Base-by-base conservation (phyloP, 2,797 vertebrate genomes). In the Sphenodon punctatus region DNA sequence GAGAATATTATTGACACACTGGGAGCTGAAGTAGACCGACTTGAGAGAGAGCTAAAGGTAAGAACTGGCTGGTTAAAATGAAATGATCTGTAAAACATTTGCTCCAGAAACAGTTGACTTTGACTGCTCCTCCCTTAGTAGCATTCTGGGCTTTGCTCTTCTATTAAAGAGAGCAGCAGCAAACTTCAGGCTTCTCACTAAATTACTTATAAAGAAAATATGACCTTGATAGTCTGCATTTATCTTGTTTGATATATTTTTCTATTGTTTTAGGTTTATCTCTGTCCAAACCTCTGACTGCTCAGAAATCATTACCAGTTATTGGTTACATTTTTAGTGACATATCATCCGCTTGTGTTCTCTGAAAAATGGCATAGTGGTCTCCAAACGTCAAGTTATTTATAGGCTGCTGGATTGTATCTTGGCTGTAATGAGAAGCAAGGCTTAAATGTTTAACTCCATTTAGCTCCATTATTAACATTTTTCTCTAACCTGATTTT, bases 41-140 rank as follows among this genome's bases (percentile, higher is more conserved):
- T 99, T 84, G 99, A 99, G 95, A 98, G 98, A 89, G 98, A 99
- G 91, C 95, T 99, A 32, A 99, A 99, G 97, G 99, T 99, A 94
- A 92, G 92, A 61, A 69, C 23, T 56, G 45, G 27, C 27, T 73
- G 22, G 59, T 51, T 16, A 3, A 34, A 27, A 49, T 45, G 22
- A 19, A 30, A 38, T 17, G 23, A 15, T 10, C 42, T 45, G 5
- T 48, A 71, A 60, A 23, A 14, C 10, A 56, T 2, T 59, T 67
- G 82, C n/a, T 61, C n/a, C n/a, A n/a, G n/a, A 25, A 68, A 45
- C 16, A 27, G 1, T 3, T 39, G 20, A 23, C 1, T 49, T 39
- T 46, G 4, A 25, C 34, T 64, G n/a, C 20, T 6, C 53, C 2
- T 56, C 0, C 25, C 66, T 73, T 51, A 56, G 8, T 61, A 42